Evolutionary conservation across 2,888 invertebrate species (phyloP), one percentile per base, ranked within the genome.

Genomic region (Candidula unifasciata): DNA sequence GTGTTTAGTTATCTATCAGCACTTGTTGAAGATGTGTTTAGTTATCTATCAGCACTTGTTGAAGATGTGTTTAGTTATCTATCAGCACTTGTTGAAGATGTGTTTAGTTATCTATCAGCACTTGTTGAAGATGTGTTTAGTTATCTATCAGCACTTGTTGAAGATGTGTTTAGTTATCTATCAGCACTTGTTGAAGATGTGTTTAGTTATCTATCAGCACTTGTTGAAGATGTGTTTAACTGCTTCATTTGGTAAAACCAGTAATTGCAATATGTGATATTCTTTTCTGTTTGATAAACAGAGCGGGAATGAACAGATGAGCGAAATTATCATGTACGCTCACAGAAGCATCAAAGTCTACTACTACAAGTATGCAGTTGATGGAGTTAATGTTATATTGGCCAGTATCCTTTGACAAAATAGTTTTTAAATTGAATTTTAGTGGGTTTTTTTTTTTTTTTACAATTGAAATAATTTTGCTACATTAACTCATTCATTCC

Each of bases 361-460:
- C 85, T 93, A 93, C 88, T 93, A 92, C 87, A 93, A 93, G 86
- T 92, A 92, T 86, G 91, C 91, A 1, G 88, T 93, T 18, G 93
- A 93, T 87, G 93, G 93, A 3, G 90, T 93, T 89, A 93, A 92
- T 84, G 90, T 93, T 73, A 92, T 93, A 33, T 86, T 91, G 81
- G 91, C 90, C 89, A 93, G 92, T 92, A 92, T 92, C 92, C 92
- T 92, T 91, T 87, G 35, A 21, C 18, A 13, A 60, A 0, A 60
- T n/a, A n/a, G n/a, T n/a, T n/a, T n/a, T n/a, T n/a, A n/a, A n/a
- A n/a, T n/a, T n/a, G n/a, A n/a, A n/a, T n/a, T n/a, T n/a, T n/a
- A n/a, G n/a, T n/a, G 27, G 2, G 2, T 30, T n/a, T 68, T 30
- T 3, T 35, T 10, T 33, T 66, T 8, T 37, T 69, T 69, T 13